Evolutionary conservation across 2,113 vertebrate species (phyloP).

Genomic region (Spilogale gracilis): DNA sequence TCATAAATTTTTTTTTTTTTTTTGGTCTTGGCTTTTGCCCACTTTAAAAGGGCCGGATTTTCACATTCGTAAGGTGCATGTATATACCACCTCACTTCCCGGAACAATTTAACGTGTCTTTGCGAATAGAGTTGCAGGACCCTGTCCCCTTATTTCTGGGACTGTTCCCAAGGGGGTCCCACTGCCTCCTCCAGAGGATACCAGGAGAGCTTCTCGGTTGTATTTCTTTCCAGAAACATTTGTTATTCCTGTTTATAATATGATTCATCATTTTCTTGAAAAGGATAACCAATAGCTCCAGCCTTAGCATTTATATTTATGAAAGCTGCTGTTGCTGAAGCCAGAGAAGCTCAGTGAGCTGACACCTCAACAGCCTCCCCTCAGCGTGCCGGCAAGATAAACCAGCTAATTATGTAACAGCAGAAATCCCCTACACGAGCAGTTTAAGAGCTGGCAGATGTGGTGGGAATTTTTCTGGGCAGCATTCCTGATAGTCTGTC

Average conservation of each 20-base stretch:
- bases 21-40: neutral
- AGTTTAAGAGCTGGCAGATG: constrained; percentile 12
- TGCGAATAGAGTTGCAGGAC: neutral
- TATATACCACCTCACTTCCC: neutral
- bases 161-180: neutral
- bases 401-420: neutral
- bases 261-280: neutral
- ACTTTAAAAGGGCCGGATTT: neutral
- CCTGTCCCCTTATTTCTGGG: neutral
- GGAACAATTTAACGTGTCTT: neutral
- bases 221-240: neutral
- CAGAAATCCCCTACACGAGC: neutral
- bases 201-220: neutral
- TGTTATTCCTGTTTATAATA: neutral
- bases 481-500: neutral
- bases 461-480: constrained; percentile 39
- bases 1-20: too few relatives aligned
- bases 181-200: neutral
- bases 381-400: neutral
- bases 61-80: neutral
- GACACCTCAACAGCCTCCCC: neutral
- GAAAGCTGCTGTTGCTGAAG: constrained; percentile 7
- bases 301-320: constrained; percentile 20
- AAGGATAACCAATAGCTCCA: neutral
- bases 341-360: neutral